Base-by-base conservation (phyloP, 64 coral and sea anemone species). In the Montipora cactus region DNA sequence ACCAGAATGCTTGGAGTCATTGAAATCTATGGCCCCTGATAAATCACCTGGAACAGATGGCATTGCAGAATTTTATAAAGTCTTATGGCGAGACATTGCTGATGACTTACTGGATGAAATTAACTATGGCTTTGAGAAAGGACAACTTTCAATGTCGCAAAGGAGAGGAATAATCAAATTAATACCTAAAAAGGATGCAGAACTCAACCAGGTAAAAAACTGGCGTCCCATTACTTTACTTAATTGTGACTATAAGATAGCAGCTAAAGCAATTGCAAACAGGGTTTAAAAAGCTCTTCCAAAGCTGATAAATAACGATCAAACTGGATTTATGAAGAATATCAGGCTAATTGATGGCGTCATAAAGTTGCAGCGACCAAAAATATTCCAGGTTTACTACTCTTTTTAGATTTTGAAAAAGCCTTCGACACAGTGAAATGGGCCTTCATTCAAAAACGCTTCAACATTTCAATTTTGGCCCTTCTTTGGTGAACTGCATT, bases 401-500 rank as follows among this genome's bases (percentile, higher is more conserved):
- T 37, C n/a, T 78, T 78, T 50, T 50, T 50, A 50, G 48, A 47
- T 78, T 78, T 78, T 76, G 15, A 82, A 82, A 82, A 82, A 4
- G 79, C 79, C 25, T 82, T 82, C 15, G 79, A 52, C 68, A 23
- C 68, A 23, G 25, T 92, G 28, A n/a, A 92, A 49, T 92, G 90
- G 90, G 7, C 80, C 49, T 92, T 84, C 55, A 83, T 92, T 75
- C 20, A 57, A 87, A 87, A 70, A 57, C 74, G 6, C 66, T 93
- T 50, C 23, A 87, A 67, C 53, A 64, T 21, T 93, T 68, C 74
- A 87, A 87, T 21, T 93, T 93, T 80, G 91, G 82, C 58, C 10
- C 83, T 47, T 78, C 81, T 18, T 21, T 93, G 18, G 87, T 87
- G 12, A 79, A 80, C 13, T 93, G 91, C 81, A 68, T 93, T 28